These are phyloP conservation scores for Epinephelus moara DNA, from an alignment of 2,113 vertebrate genomes.

Conservation along the genomic window DNA sequence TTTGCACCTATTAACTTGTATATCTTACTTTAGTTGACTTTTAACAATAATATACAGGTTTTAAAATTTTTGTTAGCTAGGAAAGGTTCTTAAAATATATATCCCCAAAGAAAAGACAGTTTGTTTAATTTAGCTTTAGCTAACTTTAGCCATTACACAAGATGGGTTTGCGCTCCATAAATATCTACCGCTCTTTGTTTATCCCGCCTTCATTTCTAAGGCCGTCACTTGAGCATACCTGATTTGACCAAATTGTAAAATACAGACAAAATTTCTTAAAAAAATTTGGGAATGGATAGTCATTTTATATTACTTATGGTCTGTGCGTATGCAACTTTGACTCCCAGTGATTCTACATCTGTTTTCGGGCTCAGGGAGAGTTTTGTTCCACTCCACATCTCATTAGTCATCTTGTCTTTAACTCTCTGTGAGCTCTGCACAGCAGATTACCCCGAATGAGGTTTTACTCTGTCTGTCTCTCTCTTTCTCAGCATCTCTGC, in stretches of 20 bases:
- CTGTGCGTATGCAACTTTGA: conserved; percentile 19
- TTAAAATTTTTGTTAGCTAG: neutral
- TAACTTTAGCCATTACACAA: neutral
- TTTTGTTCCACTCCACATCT: conserved; percentile 75
- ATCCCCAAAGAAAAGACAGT: neutral
- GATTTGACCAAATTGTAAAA: neutral
- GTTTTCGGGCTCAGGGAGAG: conserved; percentile 59
- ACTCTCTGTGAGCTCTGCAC: conserved; percentile 58
- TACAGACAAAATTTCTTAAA: neutral
- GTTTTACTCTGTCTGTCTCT: conserved; percentile 24
- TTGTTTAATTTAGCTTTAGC: neutral
- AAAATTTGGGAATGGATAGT: neutral
- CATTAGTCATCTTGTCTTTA: conserved; percentile 72
- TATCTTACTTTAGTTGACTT: neutral
- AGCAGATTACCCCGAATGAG: conserved; percentile 53
- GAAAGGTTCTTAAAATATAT: neutral
- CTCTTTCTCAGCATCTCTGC: conserved; percentile 10
- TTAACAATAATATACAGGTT: neutral
- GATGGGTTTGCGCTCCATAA: neutral
- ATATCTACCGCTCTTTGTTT: neutral
- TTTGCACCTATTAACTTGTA: neutral
- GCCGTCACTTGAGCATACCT: neutral
- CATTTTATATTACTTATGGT: conserved; percentile 26
- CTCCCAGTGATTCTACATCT: conserved; percentile 54
- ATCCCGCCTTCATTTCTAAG: neutral